Evolutionary conservation across 2,888 invertebrate species (phyloP).

Genomic region (Drosophila hamatofila): DNA sequence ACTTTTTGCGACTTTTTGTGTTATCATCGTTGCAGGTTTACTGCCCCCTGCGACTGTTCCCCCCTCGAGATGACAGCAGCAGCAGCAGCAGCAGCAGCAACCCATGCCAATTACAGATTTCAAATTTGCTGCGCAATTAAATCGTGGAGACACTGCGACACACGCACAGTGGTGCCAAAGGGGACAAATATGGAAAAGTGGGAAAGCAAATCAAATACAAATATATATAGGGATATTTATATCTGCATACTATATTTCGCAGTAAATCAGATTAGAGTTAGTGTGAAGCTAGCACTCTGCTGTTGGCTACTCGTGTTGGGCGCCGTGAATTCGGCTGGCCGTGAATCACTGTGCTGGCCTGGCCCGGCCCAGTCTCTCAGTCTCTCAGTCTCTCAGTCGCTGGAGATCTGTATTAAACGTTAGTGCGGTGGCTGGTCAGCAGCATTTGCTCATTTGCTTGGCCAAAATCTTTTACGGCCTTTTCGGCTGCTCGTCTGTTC

Average conservation of each 20-base stretch:
- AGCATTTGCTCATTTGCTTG: conserved; percentile 63
- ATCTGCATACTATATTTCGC: background rate
- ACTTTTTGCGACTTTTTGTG: conserved; percentile 51
- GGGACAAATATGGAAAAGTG: background rate
- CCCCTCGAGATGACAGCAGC: conserved; percentile 32
- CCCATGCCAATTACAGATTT: conserved; percentile 50
- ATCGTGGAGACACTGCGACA: conserved; percentile 12
- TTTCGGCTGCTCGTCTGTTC: conserved; percentile 35
- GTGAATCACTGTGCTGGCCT: conserved; percentile 10
- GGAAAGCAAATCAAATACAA: background rate
- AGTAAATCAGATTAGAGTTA: background rate
- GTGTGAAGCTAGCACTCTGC: background rate
- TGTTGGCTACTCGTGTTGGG: background rate
- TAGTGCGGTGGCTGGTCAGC: background rate
- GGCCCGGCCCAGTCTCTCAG: too few species aligned
- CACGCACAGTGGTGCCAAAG: conserved; percentile 38
- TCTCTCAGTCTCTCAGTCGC: too few species aligned
- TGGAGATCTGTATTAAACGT: background rate
- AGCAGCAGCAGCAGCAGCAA: conserved; percentile 1
- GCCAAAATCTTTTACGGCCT: conserved; percentile 70
- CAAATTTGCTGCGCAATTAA: conserved; percentile 53
- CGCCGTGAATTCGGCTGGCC: too few species aligned
- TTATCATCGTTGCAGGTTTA: conserved; percentile 33
- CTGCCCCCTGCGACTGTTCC: background rate
- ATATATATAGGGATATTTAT: background rate